Conservation (phyloP, 1,140 invertebrate species). For the Lutraria rhynchaena region DNA sequence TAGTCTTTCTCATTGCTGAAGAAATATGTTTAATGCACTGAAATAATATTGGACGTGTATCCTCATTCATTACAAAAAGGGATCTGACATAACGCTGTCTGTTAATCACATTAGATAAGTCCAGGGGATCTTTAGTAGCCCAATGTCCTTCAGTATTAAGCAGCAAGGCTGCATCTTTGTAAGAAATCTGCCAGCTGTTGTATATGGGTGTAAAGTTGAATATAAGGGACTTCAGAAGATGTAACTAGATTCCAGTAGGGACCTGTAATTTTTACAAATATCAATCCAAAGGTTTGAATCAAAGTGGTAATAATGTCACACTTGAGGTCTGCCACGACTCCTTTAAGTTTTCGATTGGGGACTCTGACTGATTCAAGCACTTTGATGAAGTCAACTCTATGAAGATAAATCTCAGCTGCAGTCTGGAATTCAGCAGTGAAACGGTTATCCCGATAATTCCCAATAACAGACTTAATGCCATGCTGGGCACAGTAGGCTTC, state of each 20-base stretch:
- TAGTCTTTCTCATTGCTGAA: background rate
- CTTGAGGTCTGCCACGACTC: constrained; percentile 6
- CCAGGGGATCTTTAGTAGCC: background rate
- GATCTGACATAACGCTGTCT: background rate
- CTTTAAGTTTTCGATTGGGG: constrained; percentile 12
- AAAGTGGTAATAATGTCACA: background rate
- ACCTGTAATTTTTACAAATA: constrained; percentile 17
- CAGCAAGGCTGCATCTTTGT: background rate
- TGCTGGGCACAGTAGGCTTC: constrained; percentile 38
- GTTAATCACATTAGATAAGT: too few relatives aligned
- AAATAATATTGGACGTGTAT: background rate
- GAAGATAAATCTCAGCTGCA: constrained; percentile 13
- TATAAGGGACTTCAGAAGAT: background rate
- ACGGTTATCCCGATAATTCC: constrained; percentile 25
- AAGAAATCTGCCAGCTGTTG: too few relatives aligned
- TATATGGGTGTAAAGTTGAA: background rate
- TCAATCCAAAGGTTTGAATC: background rate
- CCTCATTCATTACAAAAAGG: background rate
- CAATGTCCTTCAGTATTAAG: background rate
- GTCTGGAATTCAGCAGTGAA: constrained; percentile 33
- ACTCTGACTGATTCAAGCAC: constrained; percentile 14
- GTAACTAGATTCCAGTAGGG: constrained; percentile 10
- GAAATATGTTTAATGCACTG: background rate
- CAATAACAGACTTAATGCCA: constrained; percentile 30
- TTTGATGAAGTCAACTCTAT: background rate